A percentile compares a stretch with the other conserved stretches of the same genome.
Conservation (phyloP, 2,797 vertebrate genomes). For the Xiphorhynchus erythropygius region DNA sequence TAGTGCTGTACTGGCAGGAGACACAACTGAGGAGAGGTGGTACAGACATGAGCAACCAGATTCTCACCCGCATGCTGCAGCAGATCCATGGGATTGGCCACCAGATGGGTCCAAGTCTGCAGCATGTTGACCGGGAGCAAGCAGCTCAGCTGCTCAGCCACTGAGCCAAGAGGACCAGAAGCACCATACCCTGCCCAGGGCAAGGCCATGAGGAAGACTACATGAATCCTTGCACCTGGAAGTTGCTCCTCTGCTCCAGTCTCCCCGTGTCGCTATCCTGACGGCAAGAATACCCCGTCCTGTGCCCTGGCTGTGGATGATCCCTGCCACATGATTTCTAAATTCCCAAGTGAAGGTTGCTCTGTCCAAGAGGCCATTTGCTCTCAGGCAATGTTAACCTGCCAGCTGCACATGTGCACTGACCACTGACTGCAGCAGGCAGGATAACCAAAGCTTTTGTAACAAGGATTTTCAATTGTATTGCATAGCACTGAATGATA, state of each 20-base stretch:
- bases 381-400: not conserved
- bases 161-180: not conserved
- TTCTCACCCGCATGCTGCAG: accelerated
- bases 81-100: not conserved
- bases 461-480: not conserved
- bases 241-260: not conserved
- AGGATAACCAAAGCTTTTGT: not conserved
- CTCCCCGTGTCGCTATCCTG: not conserved
- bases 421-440: not conserved
- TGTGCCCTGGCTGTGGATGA: not conserved
- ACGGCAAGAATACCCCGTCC: not conserved
- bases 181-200: not conserved
- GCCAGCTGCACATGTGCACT: not conserved
- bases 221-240: not conserved
- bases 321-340: accelerated
- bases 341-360: not conserved
- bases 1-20: accelerated
- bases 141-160: not conserved
- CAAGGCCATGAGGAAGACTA: not conserved
- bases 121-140: not conserved
- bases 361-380: not conserved
- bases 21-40: not conserved
- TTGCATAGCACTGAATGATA: too few species aligned
- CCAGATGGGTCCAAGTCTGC: not conserved
- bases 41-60: not conserved